Evolutionary conservation across 2,797 vertebrate species (phyloP).

Genomic region (Erithacus rubecula): DNA sequence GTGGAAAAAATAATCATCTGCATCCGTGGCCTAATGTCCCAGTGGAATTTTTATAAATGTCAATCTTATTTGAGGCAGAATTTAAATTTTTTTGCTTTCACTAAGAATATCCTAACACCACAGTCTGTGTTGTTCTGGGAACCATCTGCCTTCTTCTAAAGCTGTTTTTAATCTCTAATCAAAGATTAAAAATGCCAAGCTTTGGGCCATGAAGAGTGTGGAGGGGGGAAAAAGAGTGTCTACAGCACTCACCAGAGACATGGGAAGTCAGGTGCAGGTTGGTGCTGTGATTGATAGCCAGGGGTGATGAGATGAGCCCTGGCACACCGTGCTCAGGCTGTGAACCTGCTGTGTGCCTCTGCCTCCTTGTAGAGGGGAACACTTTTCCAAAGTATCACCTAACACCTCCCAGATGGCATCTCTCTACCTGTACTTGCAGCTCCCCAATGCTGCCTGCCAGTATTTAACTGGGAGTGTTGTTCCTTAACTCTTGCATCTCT

Average conservation of each 20-base stretch:
- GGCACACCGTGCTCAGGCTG: background rate
- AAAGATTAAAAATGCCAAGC: conserved; percentile 8
- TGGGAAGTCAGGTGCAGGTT: background rate
- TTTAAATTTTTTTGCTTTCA: background rate
- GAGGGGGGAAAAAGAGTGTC: background rate
- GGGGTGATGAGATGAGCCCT: background rate
- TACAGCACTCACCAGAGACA: background rate
- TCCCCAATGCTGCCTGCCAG: background rate
- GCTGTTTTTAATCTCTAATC: background rate
- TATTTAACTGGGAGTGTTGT: background rate
- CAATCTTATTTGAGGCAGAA: background rate
- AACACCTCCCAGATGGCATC: background rate
- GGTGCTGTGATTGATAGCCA: background rate
- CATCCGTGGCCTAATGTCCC: background rate
- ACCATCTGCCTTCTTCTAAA: background rate
- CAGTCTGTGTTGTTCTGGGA: background rate
- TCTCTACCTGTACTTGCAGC: background rate
- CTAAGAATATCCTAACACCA: background rate
- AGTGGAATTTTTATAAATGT: background rate
- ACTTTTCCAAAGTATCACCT: background rate
- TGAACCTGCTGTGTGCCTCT: background rate
- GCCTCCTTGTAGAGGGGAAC: background rate
- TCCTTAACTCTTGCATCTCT: background rate
- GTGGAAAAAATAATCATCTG: background rate
- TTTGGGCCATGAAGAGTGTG: background rate